A percentile compares a stretch with the other conserved stretches of the same genome.
phyloP scores from a whole-genome alignment of 2,888 invertebrate species.

The Hoplodrina blanda region DNA sequence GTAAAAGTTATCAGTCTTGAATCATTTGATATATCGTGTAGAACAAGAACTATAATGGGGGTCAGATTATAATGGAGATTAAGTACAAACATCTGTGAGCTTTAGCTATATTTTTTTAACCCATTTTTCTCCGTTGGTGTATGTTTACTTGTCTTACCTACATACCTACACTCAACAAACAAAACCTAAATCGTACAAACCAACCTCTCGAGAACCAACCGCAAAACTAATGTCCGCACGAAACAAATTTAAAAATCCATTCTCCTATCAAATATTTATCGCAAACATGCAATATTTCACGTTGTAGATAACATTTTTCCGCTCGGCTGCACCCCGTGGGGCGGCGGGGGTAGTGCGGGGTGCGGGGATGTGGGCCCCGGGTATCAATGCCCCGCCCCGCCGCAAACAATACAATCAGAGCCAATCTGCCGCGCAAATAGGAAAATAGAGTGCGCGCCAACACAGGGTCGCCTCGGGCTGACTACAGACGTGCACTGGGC shows the following conservation, averaged over 20 bases:
- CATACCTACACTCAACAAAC: constrained; percentile 31
- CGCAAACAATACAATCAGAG: constrained; percentile 90
- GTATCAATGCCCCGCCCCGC: constrained; percentile 82
- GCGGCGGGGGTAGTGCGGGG: constrained; percentile 52
- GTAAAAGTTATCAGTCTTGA: too few species aligned
- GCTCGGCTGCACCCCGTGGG: constrained; percentile 76
- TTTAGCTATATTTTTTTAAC: neutral
- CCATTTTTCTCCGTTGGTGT: neutral
- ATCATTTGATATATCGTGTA: too few species aligned
- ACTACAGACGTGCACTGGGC: constrained; percentile 52
- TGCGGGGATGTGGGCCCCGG: constrained; percentile 64
- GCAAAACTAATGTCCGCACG: constrained; percentile 68
- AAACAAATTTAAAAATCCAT: constrained; percentile 80
- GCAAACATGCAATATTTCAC: constrained; percentile 81
- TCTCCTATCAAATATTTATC: constrained; percentile 85
- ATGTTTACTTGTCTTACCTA: neutral
- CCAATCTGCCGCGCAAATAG: constrained; percentile 90
- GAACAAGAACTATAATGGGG: too few species aligned
- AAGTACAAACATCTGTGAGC: too few species aligned
- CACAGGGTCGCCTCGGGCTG: constrained; percentile 82
- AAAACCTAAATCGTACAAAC: constrained; percentile 31
- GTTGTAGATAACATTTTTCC: constrained; percentile 85
- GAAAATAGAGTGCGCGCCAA: constrained; percentile 89
- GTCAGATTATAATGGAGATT: too few species aligned
- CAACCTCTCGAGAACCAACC: constrained; percentile 46